Conservation (phyloP, 2,888 invertebrate species). For the Cylloceria caligata region DNA sequence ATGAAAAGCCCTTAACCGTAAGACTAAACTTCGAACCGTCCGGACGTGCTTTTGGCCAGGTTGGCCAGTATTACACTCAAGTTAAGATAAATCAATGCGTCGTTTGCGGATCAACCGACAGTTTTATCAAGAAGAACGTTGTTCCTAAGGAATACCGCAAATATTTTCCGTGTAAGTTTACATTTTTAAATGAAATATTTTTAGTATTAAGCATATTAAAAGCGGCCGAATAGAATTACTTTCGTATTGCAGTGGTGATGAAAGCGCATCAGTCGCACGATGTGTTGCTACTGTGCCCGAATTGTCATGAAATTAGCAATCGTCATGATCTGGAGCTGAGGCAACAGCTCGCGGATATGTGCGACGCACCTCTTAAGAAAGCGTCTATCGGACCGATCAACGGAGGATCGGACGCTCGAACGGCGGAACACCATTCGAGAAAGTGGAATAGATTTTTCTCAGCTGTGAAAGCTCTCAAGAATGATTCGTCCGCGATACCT, state of each 20-base stretch:
- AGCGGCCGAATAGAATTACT: not conserved
- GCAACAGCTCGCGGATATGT: slow-evolving; percentile 86
- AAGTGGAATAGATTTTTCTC: slow-evolving; percentile 86
- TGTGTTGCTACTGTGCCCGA: slow-evolving; percentile 89
- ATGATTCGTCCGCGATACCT: slow-evolving; percentile 75
- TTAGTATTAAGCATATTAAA: not conserved
- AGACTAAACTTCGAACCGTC: slow-evolving; percentile 92
- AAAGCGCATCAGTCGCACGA: slow-evolving; percentile 94
- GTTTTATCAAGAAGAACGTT: slow-evolving; percentile 91
- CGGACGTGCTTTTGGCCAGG: slow-evolving; percentile 89
- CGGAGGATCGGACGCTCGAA: slow-evolving; percentile 31
- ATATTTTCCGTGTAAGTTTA: slow-evolving; percentile 89
- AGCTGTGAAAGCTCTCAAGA: slow-evolving; percentile 87
- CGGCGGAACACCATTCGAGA: slow-evolving; percentile 77
- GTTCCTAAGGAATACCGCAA: slow-evolving; percentile 93
- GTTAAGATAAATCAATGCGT: slow-evolving; percentile 92
- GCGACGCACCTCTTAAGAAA: slow-evolving; percentile 87
- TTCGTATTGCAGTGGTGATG: slow-evolving; percentile 86
- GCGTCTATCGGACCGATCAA: slow-evolving; percentile 79
- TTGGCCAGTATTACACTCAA: slow-evolving; percentile 90
- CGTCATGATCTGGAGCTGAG: slow-evolving; percentile 88
- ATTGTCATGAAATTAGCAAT: slow-evolving; percentile 91
- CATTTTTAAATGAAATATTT: not conserved
- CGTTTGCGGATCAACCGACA: slow-evolving; percentile 90
- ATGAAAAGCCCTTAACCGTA: slow-evolving; percentile 88